Conservation (phyloP, 2,113 vertebrate species). For the Elachura formosa region DNA sequence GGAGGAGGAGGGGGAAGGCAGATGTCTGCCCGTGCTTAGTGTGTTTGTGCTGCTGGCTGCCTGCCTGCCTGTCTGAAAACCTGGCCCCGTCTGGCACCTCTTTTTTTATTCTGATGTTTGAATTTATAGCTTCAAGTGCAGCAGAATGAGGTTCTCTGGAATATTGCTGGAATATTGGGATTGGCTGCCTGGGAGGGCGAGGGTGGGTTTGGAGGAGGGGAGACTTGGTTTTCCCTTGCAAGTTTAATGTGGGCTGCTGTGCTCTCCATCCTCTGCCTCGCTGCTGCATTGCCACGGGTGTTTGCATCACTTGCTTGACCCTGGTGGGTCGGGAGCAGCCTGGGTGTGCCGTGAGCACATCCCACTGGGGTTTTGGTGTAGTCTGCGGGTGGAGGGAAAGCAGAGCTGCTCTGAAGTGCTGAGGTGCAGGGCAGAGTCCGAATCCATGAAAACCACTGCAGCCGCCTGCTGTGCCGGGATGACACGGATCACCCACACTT, state of each 20-base stretch:
- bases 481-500: neutral
- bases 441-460: fast-evolving
- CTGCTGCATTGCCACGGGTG: neutral
- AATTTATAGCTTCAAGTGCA: neutral
- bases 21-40: neutral
- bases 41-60: neutral
- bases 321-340: neutral
- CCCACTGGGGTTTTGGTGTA: neutral
- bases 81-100: neutral
- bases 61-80: neutral
- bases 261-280: neutral
- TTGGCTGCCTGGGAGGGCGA: neutral
- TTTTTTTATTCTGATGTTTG: neutral
- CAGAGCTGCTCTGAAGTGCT: neutral
- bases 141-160: neutral
- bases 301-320: neutral
- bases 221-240: neutral
- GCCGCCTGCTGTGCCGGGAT: fast-evolving
- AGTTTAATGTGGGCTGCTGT: neutral
- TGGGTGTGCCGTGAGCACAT: fast-evolving
- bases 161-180: neutral
- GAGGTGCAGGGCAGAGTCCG: neutral
- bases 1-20: neutral
- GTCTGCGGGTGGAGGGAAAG: neutral
- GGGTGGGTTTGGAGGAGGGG: neutral